Base-by-base conservation (phyloP, 2,888 invertebrate species). In the Drosophila pseudotalamancana region DNA sequence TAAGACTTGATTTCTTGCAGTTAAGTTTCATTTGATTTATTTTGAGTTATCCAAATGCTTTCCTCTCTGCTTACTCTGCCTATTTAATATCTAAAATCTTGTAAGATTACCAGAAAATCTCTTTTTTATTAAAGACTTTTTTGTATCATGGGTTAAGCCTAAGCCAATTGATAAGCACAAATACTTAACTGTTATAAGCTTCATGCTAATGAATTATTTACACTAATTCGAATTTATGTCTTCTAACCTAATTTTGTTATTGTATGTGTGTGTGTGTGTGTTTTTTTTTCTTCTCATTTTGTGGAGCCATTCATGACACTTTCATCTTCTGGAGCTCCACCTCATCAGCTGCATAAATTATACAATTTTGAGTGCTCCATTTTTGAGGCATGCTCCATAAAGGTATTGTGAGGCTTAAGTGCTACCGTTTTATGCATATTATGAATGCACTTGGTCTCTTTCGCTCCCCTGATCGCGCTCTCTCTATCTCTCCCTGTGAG, bases 351-450 rank as follows among this genome's bases (percentile, higher is more conserved):
- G 60, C 56, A 74, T 70, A 74, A 70, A 65, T 74, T 74, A 70
- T 70, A 51, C 50, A 37, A 61, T 59, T 70, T 61, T 8, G 40
- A 34, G 43, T 31, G 51, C 34, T 50, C 35, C n/a, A n/a, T n/a
- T n/a, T n/a, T n/a, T n/a, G n/a, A n/a, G n/a, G n/a, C 45, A 48
- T 53, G 65, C 50, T 39, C 51, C 70, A 42, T 55, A 61, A 51
- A 59, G 54, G 57, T 42, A 56, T 68, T 72, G 46, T 72, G 71
- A 37, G 50, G 64, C 64, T 78, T 45, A 59, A 77, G 55, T 77
- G 81, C 84, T 77, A 80, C 79, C 77, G 79, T 80, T 73, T 59
- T 53, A 53, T 72, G 74, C 75, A 72, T 78, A 56, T 78, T 77
- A 53, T 63, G 56, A 50, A 68, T 72, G 71, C 62, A 50, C 42